Conservation (phyloP, 2,888 invertebrate genomes). For the Philonicus albiceps region DNA sequence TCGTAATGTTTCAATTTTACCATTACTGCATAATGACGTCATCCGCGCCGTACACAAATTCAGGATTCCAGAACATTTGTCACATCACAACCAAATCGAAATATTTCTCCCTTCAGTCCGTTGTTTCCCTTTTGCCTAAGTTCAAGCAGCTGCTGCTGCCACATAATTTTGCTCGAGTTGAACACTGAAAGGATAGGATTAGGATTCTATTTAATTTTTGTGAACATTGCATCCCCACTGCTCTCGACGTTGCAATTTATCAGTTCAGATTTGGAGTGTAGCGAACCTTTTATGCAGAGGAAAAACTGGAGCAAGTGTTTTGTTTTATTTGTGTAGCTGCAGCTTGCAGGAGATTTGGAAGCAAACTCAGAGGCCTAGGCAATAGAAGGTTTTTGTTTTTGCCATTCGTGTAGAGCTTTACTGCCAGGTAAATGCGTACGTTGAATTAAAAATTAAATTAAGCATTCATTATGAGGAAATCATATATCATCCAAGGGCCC, state of each 20-base stretch:
- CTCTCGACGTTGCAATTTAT: background rate
- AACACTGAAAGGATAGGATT: background rate
- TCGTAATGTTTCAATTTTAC: background rate
- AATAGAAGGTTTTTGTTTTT: background rate
- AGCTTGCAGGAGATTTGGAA: background rate
- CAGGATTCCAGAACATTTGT: background rate
- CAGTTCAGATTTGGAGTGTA: background rate
- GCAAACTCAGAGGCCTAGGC: too few species aligned
- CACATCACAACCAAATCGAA: background rate
- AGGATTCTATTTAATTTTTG: too few species aligned
- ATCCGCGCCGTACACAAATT: background rate
- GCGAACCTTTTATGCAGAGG: background rate
- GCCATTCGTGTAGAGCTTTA: background rate
- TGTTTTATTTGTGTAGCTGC: background rate
- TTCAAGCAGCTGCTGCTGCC: background rate
- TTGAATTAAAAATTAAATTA: background rate
- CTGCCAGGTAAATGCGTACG: background rate
- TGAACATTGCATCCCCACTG: background rate
- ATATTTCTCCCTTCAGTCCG: background rate
- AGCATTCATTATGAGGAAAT: background rate
- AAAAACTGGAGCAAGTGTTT: background rate
- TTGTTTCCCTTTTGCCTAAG: background rate
- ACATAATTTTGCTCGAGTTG: background rate
- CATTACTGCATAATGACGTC: conserved; percentile 2
- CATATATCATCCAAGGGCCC: background rate